These are phyloP conservation scores for Platorchestia sp. DNA, from an alignment of 1,140 invertebrate genomes.

Conservation along the genomic window DNA sequence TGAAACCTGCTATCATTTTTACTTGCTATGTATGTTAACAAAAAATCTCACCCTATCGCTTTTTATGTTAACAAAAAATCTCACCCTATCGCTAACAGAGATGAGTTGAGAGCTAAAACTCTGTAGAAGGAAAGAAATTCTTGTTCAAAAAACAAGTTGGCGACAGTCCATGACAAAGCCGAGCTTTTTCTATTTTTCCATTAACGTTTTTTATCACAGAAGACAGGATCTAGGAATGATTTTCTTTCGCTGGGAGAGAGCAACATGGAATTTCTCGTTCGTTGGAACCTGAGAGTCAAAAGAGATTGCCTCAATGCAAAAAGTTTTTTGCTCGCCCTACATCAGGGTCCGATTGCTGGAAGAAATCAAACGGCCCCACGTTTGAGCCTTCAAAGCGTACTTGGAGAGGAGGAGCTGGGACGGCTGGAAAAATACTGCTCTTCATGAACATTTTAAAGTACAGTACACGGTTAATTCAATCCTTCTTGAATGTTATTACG, in stretches of 20 bases:
- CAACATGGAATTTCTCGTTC: neutral
- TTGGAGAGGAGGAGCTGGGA: neutral
- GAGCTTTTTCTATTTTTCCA: neutral
- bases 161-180: slow-evolving; percentile 5
- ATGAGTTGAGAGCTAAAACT: neutral
- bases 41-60: neutral
- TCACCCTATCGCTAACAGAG: neutral
- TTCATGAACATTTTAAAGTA: neutral
- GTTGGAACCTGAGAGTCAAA: neutral
- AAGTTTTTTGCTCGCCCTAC: neutral
- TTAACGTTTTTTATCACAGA: neutral
- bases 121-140: neutral
- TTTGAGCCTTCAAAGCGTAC: neutral
- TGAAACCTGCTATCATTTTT: neutral
- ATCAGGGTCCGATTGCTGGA: neutral
- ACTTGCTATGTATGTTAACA: neutral
- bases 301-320: neutral
- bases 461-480: neutral
- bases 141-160: neutral
- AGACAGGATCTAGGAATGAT: neutral
- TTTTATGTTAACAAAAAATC: neutral
- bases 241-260: neutral
- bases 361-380: neutral
- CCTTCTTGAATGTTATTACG: neutral
- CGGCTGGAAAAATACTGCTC: neutral